Conservation (phyloP, 2,888 invertebrate species). For the Aporophyla nigra region DNA sequence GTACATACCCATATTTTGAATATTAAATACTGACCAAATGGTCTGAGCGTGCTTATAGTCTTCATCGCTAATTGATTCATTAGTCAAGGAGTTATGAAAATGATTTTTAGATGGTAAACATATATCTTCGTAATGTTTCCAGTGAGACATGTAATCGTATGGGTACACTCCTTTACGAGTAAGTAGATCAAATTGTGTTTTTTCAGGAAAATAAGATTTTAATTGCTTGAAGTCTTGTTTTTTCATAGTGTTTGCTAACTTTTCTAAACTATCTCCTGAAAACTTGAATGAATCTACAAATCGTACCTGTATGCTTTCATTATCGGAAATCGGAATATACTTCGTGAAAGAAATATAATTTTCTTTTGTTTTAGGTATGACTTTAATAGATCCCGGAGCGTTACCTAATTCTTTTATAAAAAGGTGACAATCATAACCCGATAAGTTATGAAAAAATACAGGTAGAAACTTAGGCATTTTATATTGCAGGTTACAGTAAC, state of each 20-base stretch:
- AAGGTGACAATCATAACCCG: too few species aligned
- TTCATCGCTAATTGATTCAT: not conserved
- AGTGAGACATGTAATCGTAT: not conserved
- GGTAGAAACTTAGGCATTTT: too few species aligned
- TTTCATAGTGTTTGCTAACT: too few species aligned
- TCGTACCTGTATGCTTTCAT: conserved; percentile 1
- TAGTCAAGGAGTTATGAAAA: not conserved
- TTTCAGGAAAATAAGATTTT: too few species aligned
- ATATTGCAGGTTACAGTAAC: conserved; percentile 27
- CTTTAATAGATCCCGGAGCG: not conserved
- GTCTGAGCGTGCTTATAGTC: not conserved
- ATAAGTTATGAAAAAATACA: not conserved
- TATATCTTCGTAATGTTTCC: not conserved
- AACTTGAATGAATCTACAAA: too few species aligned
- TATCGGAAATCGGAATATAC: conserved; percentile 4
- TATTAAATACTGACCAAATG: conserved; percentile 1
- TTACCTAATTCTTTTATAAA: too few species aligned
- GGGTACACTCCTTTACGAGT: conserved; percentile 1
- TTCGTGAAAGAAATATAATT: conserved; percentile 15
- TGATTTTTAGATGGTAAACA: not conserved
- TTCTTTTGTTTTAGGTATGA: conserved; percentile 6
- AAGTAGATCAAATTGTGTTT: not conserved
- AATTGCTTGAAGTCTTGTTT: too few species aligned
- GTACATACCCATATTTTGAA: conserved; percentile 5
- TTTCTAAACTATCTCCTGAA: too few species aligned